Conservation (phyloP, 2,797 vertebrate genomes). For the Lagocephalus sceleratus region DNA sequence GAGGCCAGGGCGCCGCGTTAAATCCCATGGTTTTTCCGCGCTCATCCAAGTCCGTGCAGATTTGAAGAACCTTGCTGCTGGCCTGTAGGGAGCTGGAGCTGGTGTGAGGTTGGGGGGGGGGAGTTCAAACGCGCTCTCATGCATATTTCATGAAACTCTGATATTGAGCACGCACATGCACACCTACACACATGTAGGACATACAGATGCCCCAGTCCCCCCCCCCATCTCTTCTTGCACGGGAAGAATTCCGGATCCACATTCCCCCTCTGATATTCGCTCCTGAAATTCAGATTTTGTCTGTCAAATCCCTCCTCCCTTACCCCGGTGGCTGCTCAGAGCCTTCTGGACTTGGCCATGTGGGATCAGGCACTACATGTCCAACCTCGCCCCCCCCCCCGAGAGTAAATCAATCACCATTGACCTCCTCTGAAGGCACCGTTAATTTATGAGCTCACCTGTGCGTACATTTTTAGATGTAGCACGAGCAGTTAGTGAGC, state of each 20-base stretch:
- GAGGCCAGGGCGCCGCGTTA: slow-evolving; percentile 38
- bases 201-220: slow-evolving; percentile 6
- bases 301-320: neutral
- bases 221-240: slow-evolving; percentile 14
- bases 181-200: slow-evolving; percentile 7
- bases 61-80: slow-evolving; percentile 50
- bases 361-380: slow-evolving; percentile 40
- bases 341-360: slow-evolving; percentile 23
- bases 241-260: slow-evolving; percentile 19
- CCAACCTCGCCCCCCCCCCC: slow-evolving; percentile 33
- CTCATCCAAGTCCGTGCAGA: slow-evolving; percentile 32
- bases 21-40: slow-evolving; percentile 7
- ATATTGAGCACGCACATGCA: slow-evolving; percentile 41
- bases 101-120: neutral
- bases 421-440: slow-evolving; percentile 29
- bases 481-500: no score
- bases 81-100: slow-evolving; percentile 29
- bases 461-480: slow-evolving; percentile 6
- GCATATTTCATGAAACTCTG: slow-evolving; percentile 63
- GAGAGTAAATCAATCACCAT: slow-evolving; percentile 66
- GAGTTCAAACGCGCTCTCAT: slow-evolving; percentile 62
- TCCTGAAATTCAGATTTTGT: slow-evolving; percentile 19
- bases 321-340: no score
- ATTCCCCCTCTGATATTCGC: neutral
- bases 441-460: slow-evolving; percentile 20